A percentile compares a stretch with the other conserved stretches of the same genome.
These are phyloP conservation scores for Heliconius hermathena DNA, from an alignment of 1,140 invertebrate species.

Conservation along the genomic window DNA sequence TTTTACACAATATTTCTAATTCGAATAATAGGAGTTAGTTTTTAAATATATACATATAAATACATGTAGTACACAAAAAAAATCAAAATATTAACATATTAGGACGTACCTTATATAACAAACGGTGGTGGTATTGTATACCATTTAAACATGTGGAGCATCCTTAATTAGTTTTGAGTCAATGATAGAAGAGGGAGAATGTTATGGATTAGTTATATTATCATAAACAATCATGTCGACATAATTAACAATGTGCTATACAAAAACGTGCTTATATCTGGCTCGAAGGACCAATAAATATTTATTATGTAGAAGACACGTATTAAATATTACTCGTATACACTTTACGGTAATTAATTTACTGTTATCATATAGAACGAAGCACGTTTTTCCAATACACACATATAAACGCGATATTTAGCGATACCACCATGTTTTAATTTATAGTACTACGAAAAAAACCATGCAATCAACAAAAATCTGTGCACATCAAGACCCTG, in stretches of 20 bases:
- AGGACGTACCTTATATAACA: slow-evolving; percentile 77
- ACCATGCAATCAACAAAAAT: slow-evolving; percentile 68
- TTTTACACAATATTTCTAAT: slow-evolving; percentile 41
- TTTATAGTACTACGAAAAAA: slow-evolving; percentile 57
- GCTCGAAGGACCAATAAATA: slow-evolving; percentile 37
- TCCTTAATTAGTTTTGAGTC: slow-evolving; percentile 81
- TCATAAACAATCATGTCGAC: slow-evolving; percentile 59
- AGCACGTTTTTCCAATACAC: slow-evolving; percentile 59
- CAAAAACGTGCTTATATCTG: slow-evolving; percentile 54
- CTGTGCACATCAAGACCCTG: slow-evolving; percentile 59
- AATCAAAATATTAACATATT: slow-evolving; percentile 59
- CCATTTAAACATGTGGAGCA: slow-evolving; percentile 79
- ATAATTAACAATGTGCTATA: slow-evolving; percentile 53
- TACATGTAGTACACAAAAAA: slow-evolving; percentile 73
- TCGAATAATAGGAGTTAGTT: slow-evolving; percentile 30
- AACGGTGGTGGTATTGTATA: slow-evolving; percentile 77
- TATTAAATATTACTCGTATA: not conserved
- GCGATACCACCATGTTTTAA: slow-evolving; percentile 69
- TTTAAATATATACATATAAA: slow-evolving; percentile 54
- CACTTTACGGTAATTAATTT: not conserved
- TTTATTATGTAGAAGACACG: not conserved
- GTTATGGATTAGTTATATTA: slow-evolving; percentile 81
- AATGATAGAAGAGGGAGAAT: slow-evolving; percentile 79
- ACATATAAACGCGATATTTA: slow-evolving; percentile 53
- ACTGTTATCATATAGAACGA: not conserved